Conservation (phyloP, 2,888 invertebrate genomes). For the Strigamia transsilvanica region DNA sequence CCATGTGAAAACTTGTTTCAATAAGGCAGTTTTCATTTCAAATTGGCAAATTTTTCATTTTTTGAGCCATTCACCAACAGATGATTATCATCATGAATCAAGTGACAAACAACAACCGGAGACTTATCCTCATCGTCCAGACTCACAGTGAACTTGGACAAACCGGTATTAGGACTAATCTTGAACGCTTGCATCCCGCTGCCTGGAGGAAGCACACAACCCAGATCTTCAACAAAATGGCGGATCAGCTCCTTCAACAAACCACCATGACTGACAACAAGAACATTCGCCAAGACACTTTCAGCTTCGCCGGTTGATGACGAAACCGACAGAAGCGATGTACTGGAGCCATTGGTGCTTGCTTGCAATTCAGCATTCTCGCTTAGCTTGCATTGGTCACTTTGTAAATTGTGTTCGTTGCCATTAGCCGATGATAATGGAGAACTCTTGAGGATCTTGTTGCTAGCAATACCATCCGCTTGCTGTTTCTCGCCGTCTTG, state of each 20-base stretch:
- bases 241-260: conserved; percentile 62
- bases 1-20: not conserved
- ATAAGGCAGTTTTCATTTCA: not conserved
- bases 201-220: conserved; percentile 61
- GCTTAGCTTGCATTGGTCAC: not conserved
- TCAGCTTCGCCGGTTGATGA: conserved; percentile 51
- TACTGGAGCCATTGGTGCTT: not conserved
- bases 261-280: conserved; percentile 64
- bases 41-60: conserved; percentile 5
- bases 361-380: not conserved
- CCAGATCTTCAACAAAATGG: conserved; percentile 61
- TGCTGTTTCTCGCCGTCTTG: not conserved
- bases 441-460: not conserved
- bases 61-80: conserved; percentile 58
- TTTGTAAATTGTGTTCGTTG: not conserved
- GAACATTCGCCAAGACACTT: conserved; percentile 60
- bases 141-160: conserved; percentile 63
- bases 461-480: not conserved
- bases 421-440: not conserved
- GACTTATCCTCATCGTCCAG: conserved; percentile 58
- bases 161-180: conserved; percentile 64
- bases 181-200: conserved; percentile 61
- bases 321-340: not conserved
- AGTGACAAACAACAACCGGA: conserved; percentile 61
- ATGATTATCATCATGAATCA: conserved; percentile 63